These are phyloP conservation scores for Urophycis tenuis DNA, from an alignment of 2,797 vertebrate species.

Conservation along the genomic window DNA sequence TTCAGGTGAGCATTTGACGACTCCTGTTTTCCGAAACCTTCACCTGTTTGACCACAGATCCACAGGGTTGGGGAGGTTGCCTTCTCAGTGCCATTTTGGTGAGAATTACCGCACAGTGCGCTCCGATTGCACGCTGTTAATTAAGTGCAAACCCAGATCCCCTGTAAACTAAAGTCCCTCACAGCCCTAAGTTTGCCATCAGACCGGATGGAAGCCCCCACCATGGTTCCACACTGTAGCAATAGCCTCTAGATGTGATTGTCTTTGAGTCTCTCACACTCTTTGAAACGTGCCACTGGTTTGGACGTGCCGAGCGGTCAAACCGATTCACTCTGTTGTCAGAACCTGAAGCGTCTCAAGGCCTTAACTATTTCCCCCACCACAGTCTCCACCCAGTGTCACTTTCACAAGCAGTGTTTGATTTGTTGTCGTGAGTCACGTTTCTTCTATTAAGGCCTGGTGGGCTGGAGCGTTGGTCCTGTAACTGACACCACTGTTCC, in stretches of 20 bases:
- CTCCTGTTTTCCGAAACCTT: constrained; percentile 31
- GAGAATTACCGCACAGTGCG: not conserved
- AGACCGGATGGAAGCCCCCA: constrained; percentile 42
- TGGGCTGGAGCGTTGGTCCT: constrained; percentile 10
- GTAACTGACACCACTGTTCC: not conserved
- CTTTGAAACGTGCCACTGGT: constrained; percentile 17
- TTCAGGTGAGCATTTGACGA: constrained; percentile 39
- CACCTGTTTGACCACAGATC: constrained; percentile 39
- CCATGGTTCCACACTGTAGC: constrained; percentile 38
- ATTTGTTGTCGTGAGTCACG: constrained; percentile 7
- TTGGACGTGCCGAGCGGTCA: not conserved
- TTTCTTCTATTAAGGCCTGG: constrained; percentile 3
- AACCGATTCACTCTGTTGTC: constrained; percentile 22
- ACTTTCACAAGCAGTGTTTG: not conserved
- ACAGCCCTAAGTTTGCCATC: constrained; percentile 15
- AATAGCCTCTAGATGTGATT: constrained; percentile 31
- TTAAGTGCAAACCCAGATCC: constrained; percentile 21
- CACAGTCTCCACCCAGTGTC: constrained; percentile 6
- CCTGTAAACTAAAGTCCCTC: constrained; percentile 20
- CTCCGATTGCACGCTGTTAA: not conserved
- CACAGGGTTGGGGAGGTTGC: constrained; percentile 19
- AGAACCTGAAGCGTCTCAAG: constrained; percentile 17
- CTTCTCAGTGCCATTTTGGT: not conserved
- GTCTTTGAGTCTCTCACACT: constrained; percentile 27
- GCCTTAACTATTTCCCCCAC: constrained; percentile 16